Evolutionary conservation across 2,888 invertebrate species (phyloP), one percentile per base, ranked within the genome.

Genomic region (Cataglyphis rosenhaueri): DNA sequence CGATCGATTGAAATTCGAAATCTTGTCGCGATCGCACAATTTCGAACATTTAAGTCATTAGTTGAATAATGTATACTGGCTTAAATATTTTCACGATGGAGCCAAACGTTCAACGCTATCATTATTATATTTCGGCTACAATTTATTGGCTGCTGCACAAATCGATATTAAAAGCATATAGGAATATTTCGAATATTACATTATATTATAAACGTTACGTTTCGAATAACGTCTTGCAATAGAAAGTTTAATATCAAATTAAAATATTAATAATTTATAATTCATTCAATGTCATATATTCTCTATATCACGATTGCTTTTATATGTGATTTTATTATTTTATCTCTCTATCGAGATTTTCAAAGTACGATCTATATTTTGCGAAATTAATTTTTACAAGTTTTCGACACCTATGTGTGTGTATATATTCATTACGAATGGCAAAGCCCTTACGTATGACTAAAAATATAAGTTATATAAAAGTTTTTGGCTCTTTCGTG

Each of bases 221-320:
- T 74, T 62, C 9, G 62, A 32, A 64, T 64, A 41, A 15, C 32
- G 3, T 21, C n/a, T 75, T 64, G 32, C 10, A 10, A 18, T 32
- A 6, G 6, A 35, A 35, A 32, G n/a, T 62, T 62, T n/a, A 15
- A 12, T 4, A 25, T 44, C 21, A 25, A 15, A 32, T 32, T 32
- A 64, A 75, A 64, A 75, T 1, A 21, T 44, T 48, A 10, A 74
- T n/a, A 59, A 48, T 74, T 18, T 70, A 35, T 21, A 21, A 74
- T 61, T 66, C 57, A 76, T 29, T 32, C n/a, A 12, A 12, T 5
- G 6, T 12, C 29, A 38, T 64, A 35, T 4, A 41, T 64, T 32
- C 2, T 10, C 10, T 21, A 25, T 8, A 55, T 4, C 5, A 25
- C 52, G 9, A 3, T 21, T 21, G 35, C 0, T 52, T 44, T 18